Conservation (phyloP, 2,888 invertebrate species). For the Callyntrura guangdongensis region DNA sequence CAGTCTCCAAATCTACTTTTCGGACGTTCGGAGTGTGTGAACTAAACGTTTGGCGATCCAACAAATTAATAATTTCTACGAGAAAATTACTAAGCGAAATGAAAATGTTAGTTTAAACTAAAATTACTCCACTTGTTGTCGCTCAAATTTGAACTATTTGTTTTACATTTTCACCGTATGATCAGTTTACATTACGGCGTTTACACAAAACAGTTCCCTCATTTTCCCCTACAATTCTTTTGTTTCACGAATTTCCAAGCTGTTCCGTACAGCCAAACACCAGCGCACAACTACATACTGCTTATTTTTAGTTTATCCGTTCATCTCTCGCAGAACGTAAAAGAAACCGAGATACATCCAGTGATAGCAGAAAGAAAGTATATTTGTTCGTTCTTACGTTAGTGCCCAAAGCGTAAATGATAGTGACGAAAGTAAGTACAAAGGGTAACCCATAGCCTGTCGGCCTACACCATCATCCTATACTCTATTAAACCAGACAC, state of each 20-base stretch:
- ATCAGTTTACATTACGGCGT: slow-evolving; percentile 24
- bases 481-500: slow-evolving; percentile 20
- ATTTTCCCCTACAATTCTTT: slow-evolving; percentile 29
- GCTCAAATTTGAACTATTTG: slow-evolving; percentile 21
- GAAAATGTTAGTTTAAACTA: slow-evolving; percentile 8
- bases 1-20: background rate
- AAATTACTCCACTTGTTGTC: slow-evolving; percentile 27
- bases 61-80: background rate
- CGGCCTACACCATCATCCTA: slow-evolving; percentile 5
- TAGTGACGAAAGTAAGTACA: slow-evolving; percentile 41
- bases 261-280: slow-evolving; percentile 68
- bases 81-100: background rate
- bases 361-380: slow-evolving; percentile 28
- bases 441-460: slow-evolving; percentile 46
- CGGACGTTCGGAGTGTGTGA: background rate
- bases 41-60: background rate
- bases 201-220: slow-evolving; percentile 50
- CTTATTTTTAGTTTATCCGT: slow-evolving; percentile 53
- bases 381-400: slow-evolving; percentile 9
- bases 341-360: slow-evolving; percentile 12
- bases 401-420: background rate
- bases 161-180: slow-evolving; percentile 47
- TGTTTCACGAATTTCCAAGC: slow-evolving; percentile 50
- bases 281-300: slow-evolving; percentile 53
- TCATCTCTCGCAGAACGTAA: slow-evolving; percentile 26